Evolutionary conservation across 2,797 vertebrate genomes (phyloP), one percentile per base, ranked within the genome.

Genomic region (Ptychobarbus kaznakovi): DNA sequence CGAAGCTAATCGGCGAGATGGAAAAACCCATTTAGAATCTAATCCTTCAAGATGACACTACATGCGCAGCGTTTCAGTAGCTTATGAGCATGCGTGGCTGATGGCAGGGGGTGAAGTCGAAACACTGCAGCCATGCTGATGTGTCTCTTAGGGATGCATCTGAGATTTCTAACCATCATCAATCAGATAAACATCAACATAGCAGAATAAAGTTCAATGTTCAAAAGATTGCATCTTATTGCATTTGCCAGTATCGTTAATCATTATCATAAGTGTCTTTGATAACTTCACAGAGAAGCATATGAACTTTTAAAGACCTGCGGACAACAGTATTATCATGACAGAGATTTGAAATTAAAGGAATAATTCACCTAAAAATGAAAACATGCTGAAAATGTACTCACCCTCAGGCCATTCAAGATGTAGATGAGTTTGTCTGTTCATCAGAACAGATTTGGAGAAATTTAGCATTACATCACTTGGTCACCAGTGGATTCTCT

Each of bases 31-130:
- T 95, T 95, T 94, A 93, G 92, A 91, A 92, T 93, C 90, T 93
- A 96, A 95, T 95, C 94, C 94, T 93, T 92, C 93, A 94, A 95
- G 94, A 95, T 92, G 93, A 94, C 93, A 94, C 94, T 94, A 90
- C 94, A 93, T 93, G 92, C 82, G 76, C 91, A 16, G 91, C 93
- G 91, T 94, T 94, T 95, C 95, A 95, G 95, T 94, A 94, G 93
- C 94, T 94, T 95, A 94, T 92, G 93, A 94, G 94, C 81, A 66
- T 76, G 88, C 89, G 90, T 90, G 84, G 46, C 90, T 90, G 92
- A 91, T 90, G 92, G 91, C 90, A 91, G 90, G 88, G 91, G 90
- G 90, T 90, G 89, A 89, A 94, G 92, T 93, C 87, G 16, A 81
- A 89, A 90, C 86, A 85, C 91, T 94, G 93, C 85, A 90, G 89